phyloP scores from a whole-genome alignment of 2,797 vertebrate genomes.

The Argentina silus region DNA sequence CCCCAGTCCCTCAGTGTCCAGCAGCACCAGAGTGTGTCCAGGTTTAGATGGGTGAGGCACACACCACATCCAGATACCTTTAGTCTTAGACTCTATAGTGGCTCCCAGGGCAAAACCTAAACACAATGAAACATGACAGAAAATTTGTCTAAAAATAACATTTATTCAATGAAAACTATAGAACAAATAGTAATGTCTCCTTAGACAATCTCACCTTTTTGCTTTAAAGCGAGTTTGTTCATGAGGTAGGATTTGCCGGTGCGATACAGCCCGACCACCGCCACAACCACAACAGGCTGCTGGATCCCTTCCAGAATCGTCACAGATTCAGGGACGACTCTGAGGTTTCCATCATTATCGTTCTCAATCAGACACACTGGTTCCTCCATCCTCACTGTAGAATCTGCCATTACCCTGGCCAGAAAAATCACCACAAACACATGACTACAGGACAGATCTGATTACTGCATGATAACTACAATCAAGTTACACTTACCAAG shows the following conservation, averaged over 20 bases:
- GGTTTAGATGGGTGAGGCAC: slow-evolving; percentile 51
- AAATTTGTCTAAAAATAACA: too few species aligned
- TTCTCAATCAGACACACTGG: neutral
- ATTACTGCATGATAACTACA: too few species aligned
- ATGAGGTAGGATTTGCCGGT: slow-evolving; percentile 20
- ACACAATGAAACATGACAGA: neutral
- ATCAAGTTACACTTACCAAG: too few species aligned
- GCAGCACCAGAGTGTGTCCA: slow-evolving; percentile 58
- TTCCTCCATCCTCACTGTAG: neutral
- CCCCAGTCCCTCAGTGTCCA: slow-evolving; percentile 69
- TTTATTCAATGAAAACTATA: too few species aligned
- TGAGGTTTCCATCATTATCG: neutral
- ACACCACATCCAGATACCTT: slow-evolving; percentile 77
- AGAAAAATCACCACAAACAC: too few species aligned
- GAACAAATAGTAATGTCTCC: too few species aligned
- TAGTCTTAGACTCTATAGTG: slow-evolving; percentile 71
- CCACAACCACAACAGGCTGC: slow-evolving; percentile 11
- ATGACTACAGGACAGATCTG: too few species aligned
- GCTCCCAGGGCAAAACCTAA: slow-evolving; percentile 69
- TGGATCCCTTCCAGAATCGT: neutral
- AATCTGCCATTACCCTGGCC: neutral
- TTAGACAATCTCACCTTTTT: neutral
- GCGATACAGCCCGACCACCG: slow-evolving; percentile 11
- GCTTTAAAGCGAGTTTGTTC: slow-evolving; percentile 9
- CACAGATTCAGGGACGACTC: neutral